A percentile compares a stretch with the other conserved stretches of the same genome.
These are phyloP conservation scores for Dolomedes plantarius DNA, from an alignment of 2,888 invertebrate species.

Conservation along the genomic window DNA sequence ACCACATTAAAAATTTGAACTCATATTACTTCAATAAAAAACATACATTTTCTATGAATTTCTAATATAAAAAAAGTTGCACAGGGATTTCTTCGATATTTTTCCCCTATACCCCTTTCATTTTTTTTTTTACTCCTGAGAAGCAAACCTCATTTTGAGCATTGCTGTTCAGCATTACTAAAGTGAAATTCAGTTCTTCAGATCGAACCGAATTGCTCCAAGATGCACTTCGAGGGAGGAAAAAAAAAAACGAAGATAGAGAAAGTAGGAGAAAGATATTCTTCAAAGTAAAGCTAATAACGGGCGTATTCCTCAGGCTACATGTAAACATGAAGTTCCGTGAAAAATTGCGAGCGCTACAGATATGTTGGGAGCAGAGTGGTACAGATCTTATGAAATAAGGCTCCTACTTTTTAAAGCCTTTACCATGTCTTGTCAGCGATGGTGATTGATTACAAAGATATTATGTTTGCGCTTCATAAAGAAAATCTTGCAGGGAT, in stretches of 20 bases:
- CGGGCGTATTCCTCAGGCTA: neutral
- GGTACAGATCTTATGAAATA: too few species aligned
- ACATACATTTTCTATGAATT: neutral
- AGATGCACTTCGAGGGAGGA: constrained; percentile 28
- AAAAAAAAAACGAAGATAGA: neutral
- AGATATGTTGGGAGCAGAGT: neutral
- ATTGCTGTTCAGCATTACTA: constrained; percentile 29
- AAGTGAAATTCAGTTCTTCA: constrained; percentile 43
- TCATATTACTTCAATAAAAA: neutral
- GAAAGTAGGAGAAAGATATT: neutral
- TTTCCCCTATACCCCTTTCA: neutral
- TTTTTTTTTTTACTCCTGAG: constrained; percentile 18
- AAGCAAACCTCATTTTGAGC: constrained; percentile 51
- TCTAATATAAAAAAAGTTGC: neutral
- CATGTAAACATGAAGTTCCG: neutral
- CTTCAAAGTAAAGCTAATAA: constrained; percentile 5
- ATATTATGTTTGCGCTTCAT: too few species aligned
- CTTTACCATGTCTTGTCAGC: too few species aligned
- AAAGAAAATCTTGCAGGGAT: too few species aligned
- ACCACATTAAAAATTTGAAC: neutral
- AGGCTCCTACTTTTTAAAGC: too few species aligned
- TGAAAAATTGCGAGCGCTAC: neutral
- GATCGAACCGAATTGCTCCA: constrained; percentile 25
- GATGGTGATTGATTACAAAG: too few species aligned
- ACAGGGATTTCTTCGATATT: neutral